Percentiles rank a stretch among this genome's conserved stretches.
Evolutionary conservation across 2,888 invertebrate species (phyloP).

Genomic region (Phortica magna): DNA sequence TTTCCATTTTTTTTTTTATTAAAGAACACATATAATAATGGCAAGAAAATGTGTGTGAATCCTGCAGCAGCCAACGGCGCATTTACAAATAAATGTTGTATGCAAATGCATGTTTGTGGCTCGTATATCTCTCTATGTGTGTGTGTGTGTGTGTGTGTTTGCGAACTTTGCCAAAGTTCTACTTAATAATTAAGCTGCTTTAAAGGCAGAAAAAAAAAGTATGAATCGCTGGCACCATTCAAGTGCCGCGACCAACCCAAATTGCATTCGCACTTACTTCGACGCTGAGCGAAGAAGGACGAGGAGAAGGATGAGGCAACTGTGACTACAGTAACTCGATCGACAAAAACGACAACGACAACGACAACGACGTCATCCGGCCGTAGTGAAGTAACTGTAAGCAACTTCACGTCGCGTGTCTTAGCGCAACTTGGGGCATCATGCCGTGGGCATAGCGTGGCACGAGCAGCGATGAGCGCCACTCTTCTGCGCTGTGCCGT

Average conservation of each 20-base stretch:
- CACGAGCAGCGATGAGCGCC: neutral
- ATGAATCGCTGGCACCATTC: constrained; percentile 53
- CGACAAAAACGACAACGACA: constrained; percentile 25
- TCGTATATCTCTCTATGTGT: constrained; percentile 37
- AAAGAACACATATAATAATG: neutral
- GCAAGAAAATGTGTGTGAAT: constrained; percentile 4
- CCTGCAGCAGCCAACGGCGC: neutral
- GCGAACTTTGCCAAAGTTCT: constrained; percentile 18
- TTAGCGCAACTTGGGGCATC: constrained; percentile 7
- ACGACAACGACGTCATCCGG: constrained; percentile 28
- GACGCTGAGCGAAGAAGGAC: too few species aligned
- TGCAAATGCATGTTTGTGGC: constrained; percentile 23
- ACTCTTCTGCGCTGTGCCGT: neutral
- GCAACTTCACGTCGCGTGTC: constrained; percentile 5
- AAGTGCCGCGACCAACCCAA: constrained; percentile 44
- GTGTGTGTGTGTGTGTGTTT: constrained; percentile 48
- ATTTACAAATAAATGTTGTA: constrained; percentile 1
- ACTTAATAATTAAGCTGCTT: constrained; percentile 65
- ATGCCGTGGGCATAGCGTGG: neutral
- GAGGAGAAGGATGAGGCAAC: too few species aligned
- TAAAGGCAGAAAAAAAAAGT: constrained; percentile 57
- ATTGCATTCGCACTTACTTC: neutral
- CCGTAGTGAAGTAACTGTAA: neutral
- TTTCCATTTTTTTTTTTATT: neutral
- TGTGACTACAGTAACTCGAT: neutral